Percentiles rank a stretch among this genome's conserved stretches.
Conservation (phyloP, 1,140 invertebrate genomes). For the Drosophila athabasca region DNA sequence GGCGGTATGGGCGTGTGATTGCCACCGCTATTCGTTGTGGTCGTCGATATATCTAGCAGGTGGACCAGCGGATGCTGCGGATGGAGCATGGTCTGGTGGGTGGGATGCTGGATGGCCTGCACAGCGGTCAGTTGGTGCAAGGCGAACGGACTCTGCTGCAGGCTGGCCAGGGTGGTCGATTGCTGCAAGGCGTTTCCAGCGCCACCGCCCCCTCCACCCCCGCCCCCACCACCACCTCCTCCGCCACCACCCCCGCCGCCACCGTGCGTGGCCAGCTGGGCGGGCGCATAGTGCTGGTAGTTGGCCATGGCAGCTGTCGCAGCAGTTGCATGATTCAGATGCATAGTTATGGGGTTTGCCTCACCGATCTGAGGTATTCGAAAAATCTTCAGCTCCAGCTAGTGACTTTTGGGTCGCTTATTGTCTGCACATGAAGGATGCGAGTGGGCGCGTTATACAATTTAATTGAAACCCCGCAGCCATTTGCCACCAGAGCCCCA, state of each 20-base stretch:
- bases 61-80: constrained; percentile 80
- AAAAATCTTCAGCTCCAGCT: constrained; percentile 48
- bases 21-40: constrained; percentile 70
- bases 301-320: constrained; percentile 79
- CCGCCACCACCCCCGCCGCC: constrained; percentile 47
- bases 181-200: constrained; percentile 61
- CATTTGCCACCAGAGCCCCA: constrained; percentile 48
- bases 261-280: constrained; percentile 71
- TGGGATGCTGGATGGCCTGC: constrained; percentile 82
- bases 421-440: constrained; percentile 63
- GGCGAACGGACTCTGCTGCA: constrained; percentile 75
- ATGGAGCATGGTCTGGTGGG: constrained; percentile 81
- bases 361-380: constrained; percentile 68
- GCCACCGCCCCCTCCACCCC: constrained; percentile 25
- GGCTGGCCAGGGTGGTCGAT: constrained; percentile 67
- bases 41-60: constrained; percentile 77
- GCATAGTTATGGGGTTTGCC: constrained; percentile 56
- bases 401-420: constrained; percentile 45
- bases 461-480: constrained; percentile 55
- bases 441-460: constrained; percentile 64
- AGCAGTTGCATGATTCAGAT: constrained; percentile 81
- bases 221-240: constrained; percentile 18
- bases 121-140: constrained; percentile 78
- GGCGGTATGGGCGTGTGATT: constrained; percentile 72
- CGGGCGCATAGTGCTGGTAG: constrained; percentile 77